Percentiles rank a stretch among this genome's conserved stretches.
Conservation (phyloP, 1,140 invertebrate genomes). For the Thalassaphorura encarpata region DNA sequence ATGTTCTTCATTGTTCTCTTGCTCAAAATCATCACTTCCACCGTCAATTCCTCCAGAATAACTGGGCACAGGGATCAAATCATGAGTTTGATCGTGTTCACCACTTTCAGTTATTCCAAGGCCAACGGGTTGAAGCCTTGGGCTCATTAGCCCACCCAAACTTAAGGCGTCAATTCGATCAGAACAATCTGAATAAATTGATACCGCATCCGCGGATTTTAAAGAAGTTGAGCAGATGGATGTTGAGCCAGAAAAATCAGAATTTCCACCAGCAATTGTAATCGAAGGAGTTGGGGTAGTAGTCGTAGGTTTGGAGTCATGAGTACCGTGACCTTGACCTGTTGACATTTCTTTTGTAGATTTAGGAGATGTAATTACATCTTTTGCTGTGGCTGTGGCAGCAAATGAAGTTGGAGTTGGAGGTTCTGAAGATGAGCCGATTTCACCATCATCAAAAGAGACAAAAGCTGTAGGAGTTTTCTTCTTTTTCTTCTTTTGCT, state of each 20-base stretch:
- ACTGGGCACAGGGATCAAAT: slow-evolving; percentile 29
- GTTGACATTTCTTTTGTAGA: background rate
- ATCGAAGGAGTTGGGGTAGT: background rate
- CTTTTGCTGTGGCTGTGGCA: background rate
- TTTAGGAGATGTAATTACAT: background rate
- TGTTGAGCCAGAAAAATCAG: too few relatives aligned
- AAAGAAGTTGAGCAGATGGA: slow-evolving; percentile 13
- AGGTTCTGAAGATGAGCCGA: slow-evolving; percentile 45
- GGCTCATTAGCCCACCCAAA: slow-evolving; percentile 12
- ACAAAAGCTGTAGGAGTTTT: slow-evolving; percentile 51
- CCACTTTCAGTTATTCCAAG: background rate
- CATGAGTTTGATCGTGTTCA: slow-evolving; percentile 7
- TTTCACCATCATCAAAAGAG: slow-evolving; percentile 51
- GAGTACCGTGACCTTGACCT: background rate
- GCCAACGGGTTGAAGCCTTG: slow-evolving; percentile 20
- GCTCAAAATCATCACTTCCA: background rate
- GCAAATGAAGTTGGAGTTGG: background rate
- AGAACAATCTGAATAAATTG: slow-evolving; percentile 26
- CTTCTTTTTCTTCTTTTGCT: slow-evolving; percentile 43
- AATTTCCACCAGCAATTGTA: background rate
- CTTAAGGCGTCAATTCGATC: slow-evolving; percentile 18
- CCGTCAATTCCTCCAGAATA: background rate
- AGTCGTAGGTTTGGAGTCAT: background rate
- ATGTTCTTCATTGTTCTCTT: background rate
- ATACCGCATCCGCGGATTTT: slow-evolving; percentile 19